Evolutionary conservation across 1,140 invertebrate species (phyloP).

Genomic region (Psilanteris sp.): DNA sequence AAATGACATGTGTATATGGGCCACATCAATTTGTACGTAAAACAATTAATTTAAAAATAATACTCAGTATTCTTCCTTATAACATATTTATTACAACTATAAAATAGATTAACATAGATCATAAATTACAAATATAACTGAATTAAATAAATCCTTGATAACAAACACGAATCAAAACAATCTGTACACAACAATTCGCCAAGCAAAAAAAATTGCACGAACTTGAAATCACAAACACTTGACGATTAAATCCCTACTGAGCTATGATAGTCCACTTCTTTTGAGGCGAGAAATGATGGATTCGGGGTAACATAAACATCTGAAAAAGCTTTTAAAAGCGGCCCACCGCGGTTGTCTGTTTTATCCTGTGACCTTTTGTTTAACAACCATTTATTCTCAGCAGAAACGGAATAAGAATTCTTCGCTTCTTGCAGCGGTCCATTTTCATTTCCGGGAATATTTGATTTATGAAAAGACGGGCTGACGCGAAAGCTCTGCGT

Average conservation of each 20-base stretch:
- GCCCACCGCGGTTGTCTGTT: conserved; percentile 12
- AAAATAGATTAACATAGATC: conserved; percentile 2
- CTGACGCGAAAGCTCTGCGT: conserved; percentile 46
- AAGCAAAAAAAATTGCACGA: background rate
- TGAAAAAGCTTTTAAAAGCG: conserved; percentile 32
- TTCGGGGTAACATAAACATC: conserved; percentile 42
- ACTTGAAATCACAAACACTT: no score
- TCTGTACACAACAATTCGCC: conserved; percentile 39
- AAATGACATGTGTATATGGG: no score
- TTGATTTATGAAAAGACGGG: conserved; percentile 63
- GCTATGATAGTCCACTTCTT: conserved; percentile 30
- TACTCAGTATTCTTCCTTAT: no score
- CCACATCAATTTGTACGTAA: no score
- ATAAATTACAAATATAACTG: conserved; percentile 22
- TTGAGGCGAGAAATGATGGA: conserved; percentile 38
- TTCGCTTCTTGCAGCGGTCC: conserved; percentile 33
- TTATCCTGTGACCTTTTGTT: conserved; percentile 56
- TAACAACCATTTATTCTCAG: conserved; percentile 50
- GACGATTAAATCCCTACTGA: conserved; percentile 49
- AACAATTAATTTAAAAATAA: no score
- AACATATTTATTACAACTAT: conserved; percentile 18
- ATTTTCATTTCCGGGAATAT: conserved; percentile 56
- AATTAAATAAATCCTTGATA: conserved; percentile 32
- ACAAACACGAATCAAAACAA: conserved; percentile 21
- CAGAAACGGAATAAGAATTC: conserved; percentile 52